phyloP scores from a whole-genome alignment of 53 echinoderm and acorn worm species.

The Patiria pectinifera region DNA sequence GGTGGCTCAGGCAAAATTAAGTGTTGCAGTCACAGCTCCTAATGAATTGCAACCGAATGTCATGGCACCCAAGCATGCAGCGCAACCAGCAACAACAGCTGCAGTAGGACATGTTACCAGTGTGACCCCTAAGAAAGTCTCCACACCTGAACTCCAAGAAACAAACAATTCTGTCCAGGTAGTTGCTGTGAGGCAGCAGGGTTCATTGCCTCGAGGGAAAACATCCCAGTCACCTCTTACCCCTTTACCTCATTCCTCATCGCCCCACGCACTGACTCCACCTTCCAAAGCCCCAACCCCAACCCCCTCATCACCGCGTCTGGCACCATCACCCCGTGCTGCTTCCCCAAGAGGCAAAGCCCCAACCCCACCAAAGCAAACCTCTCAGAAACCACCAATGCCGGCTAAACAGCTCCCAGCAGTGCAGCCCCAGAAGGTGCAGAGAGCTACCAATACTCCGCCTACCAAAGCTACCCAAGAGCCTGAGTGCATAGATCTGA shows the following conservation, averaged over 20 bases:
- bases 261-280: not conserved
- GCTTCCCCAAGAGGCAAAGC: not conserved
- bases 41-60: not conserved
- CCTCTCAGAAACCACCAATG: not conserved
- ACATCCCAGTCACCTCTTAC: too few species aligned
- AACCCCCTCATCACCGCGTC: not conserved
- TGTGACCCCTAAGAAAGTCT: not conserved
- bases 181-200: constrained; percentile 10
- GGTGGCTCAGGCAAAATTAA: not conserved
- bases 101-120: not conserved
- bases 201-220: not conserved
- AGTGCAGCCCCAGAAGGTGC: not conserved
- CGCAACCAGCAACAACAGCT: not conserved
- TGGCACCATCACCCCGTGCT: not conserved
- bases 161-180: not conserved
- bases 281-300: constrained; percentile 13
- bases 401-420: not conserved
- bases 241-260: too few species aligned
- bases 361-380: constrained; percentile 2
- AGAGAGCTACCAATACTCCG: not conserved
- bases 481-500: constrained; percentile 31
- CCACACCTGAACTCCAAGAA: constrained; percentile 22
- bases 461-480: not conserved
- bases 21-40: not conserved
- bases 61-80: too few species aligned